A percentile compares a stretch with the other conserved stretches of the same genome.
phyloP scores from a whole-genome alignment of 2,113 vertebrate species.

The Pangasianodon hypophthalmus region DNA sequence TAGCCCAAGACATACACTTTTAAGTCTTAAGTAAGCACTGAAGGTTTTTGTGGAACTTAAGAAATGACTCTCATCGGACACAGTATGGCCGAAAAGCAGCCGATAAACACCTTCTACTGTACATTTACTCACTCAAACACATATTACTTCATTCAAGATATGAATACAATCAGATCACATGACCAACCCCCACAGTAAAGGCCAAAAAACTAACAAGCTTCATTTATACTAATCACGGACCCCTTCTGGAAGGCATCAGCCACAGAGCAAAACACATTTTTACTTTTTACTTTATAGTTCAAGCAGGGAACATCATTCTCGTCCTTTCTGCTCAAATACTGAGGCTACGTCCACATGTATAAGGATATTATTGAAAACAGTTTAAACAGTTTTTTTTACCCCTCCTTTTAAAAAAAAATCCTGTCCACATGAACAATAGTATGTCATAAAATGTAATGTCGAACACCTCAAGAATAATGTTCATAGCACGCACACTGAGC shows the following conservation, averaged over 20 bases:
- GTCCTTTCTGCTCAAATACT: constrained; percentile 19
- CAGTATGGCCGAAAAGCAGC: constrained; percentile 3
- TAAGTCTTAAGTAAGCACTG: constrained; percentile 19
- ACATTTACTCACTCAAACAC: constrained; percentile 37
- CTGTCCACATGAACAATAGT: not conserved
- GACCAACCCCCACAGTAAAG: constrained; percentile 24
- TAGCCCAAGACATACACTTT: constrained; percentile 9
- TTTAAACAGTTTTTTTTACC: not conserved
- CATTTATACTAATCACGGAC: constrained; percentile 20
- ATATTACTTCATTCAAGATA: constrained; percentile 41
- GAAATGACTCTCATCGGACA: not conserved
- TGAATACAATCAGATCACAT: constrained; percentile 47
- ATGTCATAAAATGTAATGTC: not conserved
- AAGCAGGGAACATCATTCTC: not conserved
- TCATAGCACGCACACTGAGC: too few relatives aligned
- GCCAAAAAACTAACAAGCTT: constrained; percentile 29
- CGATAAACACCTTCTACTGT: constrained; percentile 26
- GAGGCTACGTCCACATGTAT: not conserved
- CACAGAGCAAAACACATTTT: not conserved
- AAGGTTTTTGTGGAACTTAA: not conserved
- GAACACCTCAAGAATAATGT: not conserved
- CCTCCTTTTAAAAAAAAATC: not conserved
- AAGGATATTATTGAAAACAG: not conserved
- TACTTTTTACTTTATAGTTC: not conserved
- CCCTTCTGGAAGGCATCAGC: constrained; percentile 4